Conservation (phyloP, 1,140 invertebrate species). For the Scaptomyza pallida region DNA sequence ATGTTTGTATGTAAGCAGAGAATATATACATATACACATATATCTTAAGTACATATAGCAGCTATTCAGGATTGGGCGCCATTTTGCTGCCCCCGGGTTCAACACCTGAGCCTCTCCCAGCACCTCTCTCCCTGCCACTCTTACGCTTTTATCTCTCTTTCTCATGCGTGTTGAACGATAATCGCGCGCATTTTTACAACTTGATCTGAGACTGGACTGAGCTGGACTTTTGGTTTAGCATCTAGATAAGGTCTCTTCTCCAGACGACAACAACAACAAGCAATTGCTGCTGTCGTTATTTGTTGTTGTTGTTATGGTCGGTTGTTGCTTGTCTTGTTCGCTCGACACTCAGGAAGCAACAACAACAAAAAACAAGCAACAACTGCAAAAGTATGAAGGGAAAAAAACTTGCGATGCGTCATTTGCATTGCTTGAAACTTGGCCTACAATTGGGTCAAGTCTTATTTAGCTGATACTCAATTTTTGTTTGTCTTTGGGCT, state of each 20-base stretch:
- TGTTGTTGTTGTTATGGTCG: constrained; percentile 25
- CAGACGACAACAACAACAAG: constrained; percentile 10
- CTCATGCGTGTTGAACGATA: constrained; percentile 35
- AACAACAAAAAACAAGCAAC: constrained; percentile 3
- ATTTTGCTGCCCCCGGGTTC: constrained; percentile 62
- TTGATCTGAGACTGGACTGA: constrained; percentile 65
- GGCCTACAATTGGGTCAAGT: constrained; percentile 61
- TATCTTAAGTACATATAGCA: too few species aligned
- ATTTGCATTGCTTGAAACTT: constrained; percentile 25
- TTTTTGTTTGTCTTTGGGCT: constrained; percentile 26
- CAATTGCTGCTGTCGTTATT: constrained; percentile 26
- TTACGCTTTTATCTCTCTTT: constrained; percentile 20
- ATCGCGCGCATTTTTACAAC: constrained; percentile 72
- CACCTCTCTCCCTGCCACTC: constrained; percentile 43
- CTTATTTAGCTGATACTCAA: constrained; percentile 56
- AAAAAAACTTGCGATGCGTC: constrained; percentile 53
- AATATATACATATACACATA: too few species aligned
- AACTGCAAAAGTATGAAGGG: neutral
- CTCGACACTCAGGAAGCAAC: constrained; percentile 32
- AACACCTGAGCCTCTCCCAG: constrained; percentile 75
- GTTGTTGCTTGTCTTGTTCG: constrained; percentile 51
- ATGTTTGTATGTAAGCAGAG: neutral
- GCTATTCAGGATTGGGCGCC: constrained; percentile 50
- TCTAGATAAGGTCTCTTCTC: constrained; percentile 67
- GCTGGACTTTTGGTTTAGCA: constrained; percentile 48